These are phyloP conservation scores for Tragulus kanchil DNA, from an alignment of 2,113 vertebrate genomes.

Conservation along the genomic window DNA sequence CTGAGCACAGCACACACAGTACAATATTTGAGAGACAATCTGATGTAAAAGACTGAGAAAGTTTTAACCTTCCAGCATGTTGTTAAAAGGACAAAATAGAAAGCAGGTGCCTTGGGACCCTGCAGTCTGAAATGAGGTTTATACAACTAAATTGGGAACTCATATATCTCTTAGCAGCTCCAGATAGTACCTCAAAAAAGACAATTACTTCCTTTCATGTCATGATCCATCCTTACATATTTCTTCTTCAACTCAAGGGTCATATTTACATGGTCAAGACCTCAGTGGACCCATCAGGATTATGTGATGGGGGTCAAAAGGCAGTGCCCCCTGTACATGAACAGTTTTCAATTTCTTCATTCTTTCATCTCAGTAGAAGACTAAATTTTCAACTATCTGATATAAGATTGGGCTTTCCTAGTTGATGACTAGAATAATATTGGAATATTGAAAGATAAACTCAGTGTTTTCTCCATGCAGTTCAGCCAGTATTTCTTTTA, in stretches of 20 bases:
- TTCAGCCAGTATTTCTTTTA: constrained; percentile 53
- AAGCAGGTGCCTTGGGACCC: background rate
- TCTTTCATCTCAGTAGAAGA: background rate
- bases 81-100: background rate
- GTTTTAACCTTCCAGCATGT: background rate
- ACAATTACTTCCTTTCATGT: background rate
- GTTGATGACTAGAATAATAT: constrained; percentile 31
- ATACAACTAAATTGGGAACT: background rate
- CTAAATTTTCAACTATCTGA: background rate
- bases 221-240: background rate
- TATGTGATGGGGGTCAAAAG: background rate
- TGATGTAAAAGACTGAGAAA: background rate
- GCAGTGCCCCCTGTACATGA: background rate
- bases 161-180: background rate
- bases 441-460: constrained; percentile 36
- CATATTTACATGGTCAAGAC: background rate
- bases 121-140: background rate
- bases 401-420: background rate
- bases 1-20: no score
- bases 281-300: background rate
- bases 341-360: background rate
- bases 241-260: background rate
- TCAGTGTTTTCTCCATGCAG: background rate
- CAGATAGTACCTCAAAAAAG: background rate
- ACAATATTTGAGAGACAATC: background rate